A percentile compares a stretch with the other conserved stretches of the same genome.
Conservation (phyloP, 1,140 invertebrate genomes). For the Drosophila orena region DNA sequence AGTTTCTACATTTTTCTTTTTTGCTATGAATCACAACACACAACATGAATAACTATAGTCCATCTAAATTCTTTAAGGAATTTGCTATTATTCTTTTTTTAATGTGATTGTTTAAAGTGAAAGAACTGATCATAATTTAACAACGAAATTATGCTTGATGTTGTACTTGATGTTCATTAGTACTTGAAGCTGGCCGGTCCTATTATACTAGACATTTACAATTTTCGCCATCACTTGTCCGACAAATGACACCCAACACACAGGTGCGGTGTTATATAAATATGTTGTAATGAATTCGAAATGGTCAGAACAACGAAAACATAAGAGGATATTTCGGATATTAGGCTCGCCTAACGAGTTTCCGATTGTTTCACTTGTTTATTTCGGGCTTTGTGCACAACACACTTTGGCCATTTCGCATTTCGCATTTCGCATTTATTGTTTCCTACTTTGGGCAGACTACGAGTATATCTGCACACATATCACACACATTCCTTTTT, state of each 20-base stretch:
- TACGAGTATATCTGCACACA: background rate
- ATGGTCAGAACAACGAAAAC: constrained; percentile 5
- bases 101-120: no score
- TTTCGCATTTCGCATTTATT: background rate
- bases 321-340: constrained; percentile 7
- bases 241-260: constrained; percentile 41
- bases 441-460: background rate
- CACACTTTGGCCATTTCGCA: background rate
- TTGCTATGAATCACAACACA: background rate
- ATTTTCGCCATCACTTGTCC: constrained; percentile 31
- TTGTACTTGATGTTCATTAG: no score
- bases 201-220: constrained; percentile 17
- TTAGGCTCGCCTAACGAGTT: constrained; percentile 27
- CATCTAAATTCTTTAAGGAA: background rate
- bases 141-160: background rate
- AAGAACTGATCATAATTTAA: no score
- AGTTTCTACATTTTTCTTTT: background rate
- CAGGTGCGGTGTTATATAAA: constrained; percentile 43
- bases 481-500: no score
- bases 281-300: constrained; percentile 23
- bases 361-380: background rate
- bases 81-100: no score
- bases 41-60: no score
- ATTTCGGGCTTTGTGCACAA: background rate
- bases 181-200: constrained; percentile 8